These are phyloP conservation scores for Synanthedon myopaeformis DNA, from an alignment of 2,888 invertebrate species.

Conservation along the genomic window DNA sequence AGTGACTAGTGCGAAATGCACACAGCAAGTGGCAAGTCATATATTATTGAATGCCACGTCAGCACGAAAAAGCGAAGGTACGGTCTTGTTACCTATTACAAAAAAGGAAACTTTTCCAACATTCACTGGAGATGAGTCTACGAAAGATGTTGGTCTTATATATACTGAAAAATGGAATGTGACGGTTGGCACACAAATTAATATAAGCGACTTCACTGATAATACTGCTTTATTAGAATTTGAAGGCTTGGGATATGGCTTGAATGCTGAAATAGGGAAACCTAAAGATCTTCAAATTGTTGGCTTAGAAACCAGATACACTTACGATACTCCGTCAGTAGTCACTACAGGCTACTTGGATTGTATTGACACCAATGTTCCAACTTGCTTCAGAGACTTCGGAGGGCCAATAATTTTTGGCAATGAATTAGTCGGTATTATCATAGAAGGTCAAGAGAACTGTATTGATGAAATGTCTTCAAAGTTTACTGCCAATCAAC, in stretches of 20 bases:
- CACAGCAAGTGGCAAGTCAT: slow-evolving; percentile 29
- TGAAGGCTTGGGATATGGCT: slow-evolving; percentile 48
- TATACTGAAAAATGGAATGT: slow-evolving; percentile 47
- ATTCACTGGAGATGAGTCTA: slow-evolving; percentile 21
- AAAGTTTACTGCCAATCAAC: slow-evolving; percentile 41
- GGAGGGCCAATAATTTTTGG: slow-evolving; percentile 48
- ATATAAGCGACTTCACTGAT: slow-evolving; percentile 38
- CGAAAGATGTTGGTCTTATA: slow-evolving; percentile 47
- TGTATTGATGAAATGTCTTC: slow-evolving; percentile 45
- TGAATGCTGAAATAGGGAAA: slow-evolving; percentile 43
- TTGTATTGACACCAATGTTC: slow-evolving; percentile 51
- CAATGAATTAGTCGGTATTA: slow-evolving; percentile 47
- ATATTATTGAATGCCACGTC: slow-evolving; percentile 44
- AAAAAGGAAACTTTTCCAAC: slow-evolving; percentile 51
- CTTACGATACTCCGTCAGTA: slow-evolving; percentile 13
- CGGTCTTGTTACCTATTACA: slow-evolving; percentile 31
- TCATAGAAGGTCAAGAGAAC: slow-evolving; percentile 35
- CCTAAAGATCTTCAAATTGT: slow-evolving; percentile 40
- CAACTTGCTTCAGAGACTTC: slow-evolving; percentile 48
- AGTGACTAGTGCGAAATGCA: slow-evolving; percentile 46
- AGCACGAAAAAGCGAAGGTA: slow-evolving; percentile 32
- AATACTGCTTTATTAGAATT: slow-evolving; percentile 27
- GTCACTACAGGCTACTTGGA: slow-evolving; percentile 36
- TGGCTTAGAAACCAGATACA: slow-evolving; percentile 38
- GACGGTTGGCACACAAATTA: slow-evolving; percentile 37